phyloP scores from a whole-genome alignment of 2,113 vertebrate genomes.

The Etheostoma cragini region DNA sequence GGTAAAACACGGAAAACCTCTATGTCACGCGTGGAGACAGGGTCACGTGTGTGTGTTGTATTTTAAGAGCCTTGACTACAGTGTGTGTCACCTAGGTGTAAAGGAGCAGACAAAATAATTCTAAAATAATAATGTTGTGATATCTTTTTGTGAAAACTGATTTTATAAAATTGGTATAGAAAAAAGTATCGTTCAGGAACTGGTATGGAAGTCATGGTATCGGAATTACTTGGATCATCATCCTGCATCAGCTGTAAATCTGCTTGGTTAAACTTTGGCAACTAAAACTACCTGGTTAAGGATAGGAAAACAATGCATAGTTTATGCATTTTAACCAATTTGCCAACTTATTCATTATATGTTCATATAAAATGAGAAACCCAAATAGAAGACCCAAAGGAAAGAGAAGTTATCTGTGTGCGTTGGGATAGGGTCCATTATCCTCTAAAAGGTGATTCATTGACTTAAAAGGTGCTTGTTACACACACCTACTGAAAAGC shows the following conservation, averaged over 20 bases:
- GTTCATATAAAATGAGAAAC: not conserved
- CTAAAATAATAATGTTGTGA: no score
- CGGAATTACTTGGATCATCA: no score
- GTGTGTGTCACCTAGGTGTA: no score
- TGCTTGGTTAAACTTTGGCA: not conserved
- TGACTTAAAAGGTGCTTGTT: conserved; percentile 54
- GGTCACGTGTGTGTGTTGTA: no score
- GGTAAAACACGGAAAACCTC: no score
- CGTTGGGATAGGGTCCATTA: conserved; percentile 47
- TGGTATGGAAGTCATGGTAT: no score
- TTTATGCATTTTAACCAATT: not conserved
- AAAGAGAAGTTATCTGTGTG: conserved; percentile 5
- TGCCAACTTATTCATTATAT: not conserved
- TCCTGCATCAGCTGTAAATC: not conserved
- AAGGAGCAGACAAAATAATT: no score
- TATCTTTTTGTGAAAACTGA: no score
- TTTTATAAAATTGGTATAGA: no score
- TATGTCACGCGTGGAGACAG: no score
- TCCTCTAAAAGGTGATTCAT: conserved; percentile 45
- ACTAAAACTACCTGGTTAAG: not conserved
- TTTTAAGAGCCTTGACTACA: no score
- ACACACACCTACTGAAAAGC: conserved; percentile 37
- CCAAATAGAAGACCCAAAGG: not conserved
- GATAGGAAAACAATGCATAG: not conserved
- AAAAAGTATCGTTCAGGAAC: no score